These are phyloP conservation scores for Athrips mouffetella DNA, from an alignment of 2,888 invertebrate genomes.

Conservation along the genomic window DNA sequence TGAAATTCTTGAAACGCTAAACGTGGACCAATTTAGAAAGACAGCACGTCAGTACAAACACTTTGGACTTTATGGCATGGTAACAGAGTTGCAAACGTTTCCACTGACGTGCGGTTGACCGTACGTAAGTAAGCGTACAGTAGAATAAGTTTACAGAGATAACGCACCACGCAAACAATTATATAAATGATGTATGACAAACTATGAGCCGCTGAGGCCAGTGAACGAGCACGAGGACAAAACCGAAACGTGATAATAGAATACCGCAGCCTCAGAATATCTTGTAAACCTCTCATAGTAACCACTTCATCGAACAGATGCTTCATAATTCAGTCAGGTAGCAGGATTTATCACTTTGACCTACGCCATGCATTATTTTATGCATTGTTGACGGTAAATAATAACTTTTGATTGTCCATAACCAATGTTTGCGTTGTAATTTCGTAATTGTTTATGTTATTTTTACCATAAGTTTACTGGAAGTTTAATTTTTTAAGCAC, in stretches of 20 bases:
- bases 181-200: not conserved
- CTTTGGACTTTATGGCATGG: not conserved
- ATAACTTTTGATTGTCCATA: not conserved
- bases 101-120: not conserved
- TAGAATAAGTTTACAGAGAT: not conserved
- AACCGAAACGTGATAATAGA: not conserved
- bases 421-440: not conserved
- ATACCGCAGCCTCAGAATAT: no score
- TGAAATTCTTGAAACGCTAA: not conserved
- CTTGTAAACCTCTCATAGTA: no score
- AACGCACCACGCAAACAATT: not conserved
- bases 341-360: no score
- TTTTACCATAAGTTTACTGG: not conserved
- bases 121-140: not conserved
- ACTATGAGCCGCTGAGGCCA: not conserved
- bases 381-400: not conserved
- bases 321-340: no score
- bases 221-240: not conserved
- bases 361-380: no score
- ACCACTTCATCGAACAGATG: no score
- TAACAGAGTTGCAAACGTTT: no score
- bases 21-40: not conserved
- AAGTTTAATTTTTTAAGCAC: no score
- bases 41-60: not conserved
- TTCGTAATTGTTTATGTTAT: not conserved